Evolutionary conservation across 37 sponge, comb jelly and placozoan species (phyloP).

Genomic region (Crambe crambe): DNA sequence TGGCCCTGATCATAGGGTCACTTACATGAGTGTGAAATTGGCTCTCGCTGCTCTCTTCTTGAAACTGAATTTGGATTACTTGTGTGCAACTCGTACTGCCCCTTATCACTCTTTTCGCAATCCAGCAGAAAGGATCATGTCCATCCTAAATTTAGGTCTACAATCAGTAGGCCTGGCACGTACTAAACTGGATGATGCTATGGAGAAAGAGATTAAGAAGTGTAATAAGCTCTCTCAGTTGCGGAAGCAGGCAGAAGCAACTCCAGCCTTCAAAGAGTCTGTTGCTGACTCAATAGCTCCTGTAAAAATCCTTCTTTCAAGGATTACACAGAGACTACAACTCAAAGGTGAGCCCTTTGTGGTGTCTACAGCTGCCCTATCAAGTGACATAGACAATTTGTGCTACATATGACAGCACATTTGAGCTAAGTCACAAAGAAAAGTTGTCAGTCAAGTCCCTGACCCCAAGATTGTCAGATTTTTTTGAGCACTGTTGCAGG

Average conservation of each 20-base stretch:
- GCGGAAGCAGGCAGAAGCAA: background rate
- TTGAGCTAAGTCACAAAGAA: too few species aligned
- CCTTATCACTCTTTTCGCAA: slow-evolving; percentile 36
- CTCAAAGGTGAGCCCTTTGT: too few species aligned
- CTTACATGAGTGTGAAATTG: slow-evolving; percentile 27
- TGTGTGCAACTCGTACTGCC: slow-evolving; percentile 40
- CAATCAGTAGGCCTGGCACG: slow-evolving; percentile 51
- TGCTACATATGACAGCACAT: too few species aligned
- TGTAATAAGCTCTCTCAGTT: slow-evolving; percentile 1
- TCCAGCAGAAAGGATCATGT: slow-evolving; percentile 39
- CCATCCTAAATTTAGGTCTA: too few species aligned
- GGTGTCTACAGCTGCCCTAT: too few species aligned
- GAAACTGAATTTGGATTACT: slow-evolving; percentile 50
- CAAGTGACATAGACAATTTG: too few species aligned
- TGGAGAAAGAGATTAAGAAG: slow-evolving; percentile 29
- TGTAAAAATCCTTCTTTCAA: too few species aligned
- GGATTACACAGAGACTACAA: too few species aligned
- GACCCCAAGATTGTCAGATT: too few species aligned
- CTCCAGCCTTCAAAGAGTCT: background rate
- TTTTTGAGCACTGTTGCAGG: too few species aligned
- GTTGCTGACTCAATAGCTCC: slow-evolving; percentile 11
- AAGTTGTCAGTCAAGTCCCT: too few species aligned
- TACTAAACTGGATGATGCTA: slow-evolving; percentile 6
- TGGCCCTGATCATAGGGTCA: slow-evolving; percentile 27
- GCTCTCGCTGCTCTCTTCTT: slow-evolving; percentile 37